A percentile compares a stretch with the other conserved stretches of the same genome.
These are phyloP conservation scores for Epicauta chinensis DNA, from an alignment of 1,140 invertebrate species.

Conservation along the genomic window DNA sequence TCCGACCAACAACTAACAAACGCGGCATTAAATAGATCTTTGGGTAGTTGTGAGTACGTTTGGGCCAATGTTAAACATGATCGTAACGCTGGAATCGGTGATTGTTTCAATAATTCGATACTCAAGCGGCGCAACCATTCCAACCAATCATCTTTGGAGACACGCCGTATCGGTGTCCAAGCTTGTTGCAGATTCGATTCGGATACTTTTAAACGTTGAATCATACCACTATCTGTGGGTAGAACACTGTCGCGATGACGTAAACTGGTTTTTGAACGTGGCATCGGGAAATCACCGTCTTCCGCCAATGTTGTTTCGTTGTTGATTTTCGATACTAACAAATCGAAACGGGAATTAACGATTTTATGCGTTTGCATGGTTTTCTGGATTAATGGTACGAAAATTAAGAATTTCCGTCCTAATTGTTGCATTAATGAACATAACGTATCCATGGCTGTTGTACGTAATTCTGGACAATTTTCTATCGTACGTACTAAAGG, in stretches of 20 bases:
- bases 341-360: constrained; percentile 71
- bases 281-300: constrained; percentile 57
- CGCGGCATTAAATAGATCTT: constrained; percentile 96
- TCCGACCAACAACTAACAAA: constrained; percentile 99
- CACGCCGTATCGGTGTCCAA: constrained; percentile 82
- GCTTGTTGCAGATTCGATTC: constrained; percentile 79
- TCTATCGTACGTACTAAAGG: constrained; percentile 83
- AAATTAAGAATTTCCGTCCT: constrained; percentile 85
- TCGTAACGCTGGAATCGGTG: constrained; percentile 85
- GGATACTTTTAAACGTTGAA: constrained; percentile 75
- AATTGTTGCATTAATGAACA: constrained; percentile 83
- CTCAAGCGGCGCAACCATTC: constrained; percentile 92
- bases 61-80: constrained; percentile 90
- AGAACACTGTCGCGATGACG: constrained; percentile 54
- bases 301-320: constrained; percentile 59
- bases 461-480: constrained; percentile 68
- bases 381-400: constrained; percentile 85
- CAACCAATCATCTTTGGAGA: constrained; percentile 97
- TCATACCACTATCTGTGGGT: constrained; percentile 61
- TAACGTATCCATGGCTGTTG: constrained; percentile 84
- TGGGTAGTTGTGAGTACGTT: constrained; percentile 86
- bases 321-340: constrained; percentile 57
- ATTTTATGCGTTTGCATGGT: constrained; percentile 80
- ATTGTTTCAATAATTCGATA: constrained; percentile 91
- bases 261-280: constrained; percentile 44